Evolutionary conservation across 2,797 vertebrate species (phyloP).

Genomic region (Craterocephalus amniculus): DNA sequence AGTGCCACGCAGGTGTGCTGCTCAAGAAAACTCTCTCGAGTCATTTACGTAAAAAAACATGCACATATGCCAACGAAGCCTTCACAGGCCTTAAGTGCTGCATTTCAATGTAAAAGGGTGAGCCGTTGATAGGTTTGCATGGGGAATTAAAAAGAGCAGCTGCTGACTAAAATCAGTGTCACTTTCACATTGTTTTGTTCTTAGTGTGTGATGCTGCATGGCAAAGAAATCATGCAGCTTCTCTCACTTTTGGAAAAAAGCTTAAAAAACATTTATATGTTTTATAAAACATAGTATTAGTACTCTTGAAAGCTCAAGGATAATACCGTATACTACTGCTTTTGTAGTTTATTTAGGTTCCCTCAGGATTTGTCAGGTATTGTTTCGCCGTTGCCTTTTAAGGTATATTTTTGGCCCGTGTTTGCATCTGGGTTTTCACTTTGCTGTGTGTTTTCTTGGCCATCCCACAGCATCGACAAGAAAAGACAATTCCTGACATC

Average conservation of each 20-base stretch:
- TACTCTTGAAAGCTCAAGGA: constrained; percentile 4
- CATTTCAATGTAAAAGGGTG: constrained; percentile 17
- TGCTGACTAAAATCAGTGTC: constrained; percentile 45
- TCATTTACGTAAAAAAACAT: constrained; percentile 56
- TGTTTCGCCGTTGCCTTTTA: constrained; percentile 69
- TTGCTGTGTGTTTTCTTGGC: constrained; percentile 57
- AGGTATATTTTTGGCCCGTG: constrained; percentile 71
- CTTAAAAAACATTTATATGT: not conserved
- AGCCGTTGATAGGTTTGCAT: constrained; percentile 33
- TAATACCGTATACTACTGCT: constrained; percentile 3
- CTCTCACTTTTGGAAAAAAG: constrained; percentile 1
- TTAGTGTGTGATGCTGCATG: constrained; percentile 15
- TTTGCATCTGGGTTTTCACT: constrained; percentile 65
- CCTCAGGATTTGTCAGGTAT: constrained; percentile 61
- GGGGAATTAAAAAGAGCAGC: constrained; percentile 46
- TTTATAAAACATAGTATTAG: not conserved
- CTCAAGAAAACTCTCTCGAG: constrained; percentile 50
- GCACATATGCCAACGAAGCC: constrained; percentile 16
- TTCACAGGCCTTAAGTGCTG: constrained; percentile 22
- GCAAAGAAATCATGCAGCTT: constrained; percentile 12
- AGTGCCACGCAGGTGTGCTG: constrained; percentile 54
- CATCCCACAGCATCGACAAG: constrained; percentile 49
- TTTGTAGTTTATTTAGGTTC: constrained; percentile 56
- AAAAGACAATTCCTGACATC: constrained; percentile 73
- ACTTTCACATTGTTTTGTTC: constrained; percentile 32